These are phyloP conservation scores for Coleophora flavipennella DNA, from an alignment of 2,888 invertebrate genomes.

Conservation along the genomic window DNA sequence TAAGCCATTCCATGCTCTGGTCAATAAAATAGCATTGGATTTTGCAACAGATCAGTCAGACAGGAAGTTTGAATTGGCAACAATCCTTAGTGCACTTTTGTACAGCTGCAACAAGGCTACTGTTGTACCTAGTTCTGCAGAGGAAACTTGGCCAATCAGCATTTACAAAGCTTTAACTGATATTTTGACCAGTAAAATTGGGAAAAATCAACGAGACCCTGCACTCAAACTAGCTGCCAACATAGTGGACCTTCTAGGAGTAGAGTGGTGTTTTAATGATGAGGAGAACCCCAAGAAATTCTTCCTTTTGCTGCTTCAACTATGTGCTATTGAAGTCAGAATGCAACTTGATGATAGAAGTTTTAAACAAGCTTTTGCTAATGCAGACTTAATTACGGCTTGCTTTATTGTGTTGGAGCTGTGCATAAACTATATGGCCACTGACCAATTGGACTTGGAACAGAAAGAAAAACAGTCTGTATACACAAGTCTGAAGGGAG, in stretches of 20 bases:
- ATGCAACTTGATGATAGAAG: slow-evolving; percentile 94
- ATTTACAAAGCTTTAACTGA: slow-evolving; percentile 87
- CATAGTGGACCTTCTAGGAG: slow-evolving; percentile 84
- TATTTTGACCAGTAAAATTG: slow-evolving; percentile 89
- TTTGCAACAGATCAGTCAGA: slow-evolving; percentile 92
- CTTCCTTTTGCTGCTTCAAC: slow-evolving; percentile 85
- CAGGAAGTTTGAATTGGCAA: slow-evolving; percentile 90
- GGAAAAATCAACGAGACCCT: slow-evolving; percentile 90
- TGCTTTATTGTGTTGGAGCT: slow-evolving; percentile 88
- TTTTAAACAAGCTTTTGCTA: slow-evolving; percentile 82
- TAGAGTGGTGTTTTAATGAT: slow-evolving; percentile 87
- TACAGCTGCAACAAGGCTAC: slow-evolving; percentile 80
- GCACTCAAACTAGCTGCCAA: slow-evolving; percentile 87
- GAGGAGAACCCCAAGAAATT: slow-evolving; percentile 87
- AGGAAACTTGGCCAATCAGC: slow-evolving; percentile 86
- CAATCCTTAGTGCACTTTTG: slow-evolving; percentile 82
- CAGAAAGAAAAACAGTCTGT: slow-evolving; percentile 93
- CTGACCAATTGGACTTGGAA: slow-evolving; percentile 86
- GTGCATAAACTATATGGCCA: slow-evolving; percentile 84
- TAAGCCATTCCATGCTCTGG: slow-evolving; percentile 84
- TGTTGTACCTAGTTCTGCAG: slow-evolving; percentile 75
- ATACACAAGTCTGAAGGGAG: slow-evolving; percentile 91
- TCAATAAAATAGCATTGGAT: slow-evolving; percentile 87
- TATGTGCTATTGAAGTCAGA: slow-evolving; percentile 92
- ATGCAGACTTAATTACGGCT: slow-evolving; percentile 84